Evolutionary conservation across 2,797 vertebrate genomes (phyloP).

Genomic region (Pseudotriccus pelzelni): DNA sequence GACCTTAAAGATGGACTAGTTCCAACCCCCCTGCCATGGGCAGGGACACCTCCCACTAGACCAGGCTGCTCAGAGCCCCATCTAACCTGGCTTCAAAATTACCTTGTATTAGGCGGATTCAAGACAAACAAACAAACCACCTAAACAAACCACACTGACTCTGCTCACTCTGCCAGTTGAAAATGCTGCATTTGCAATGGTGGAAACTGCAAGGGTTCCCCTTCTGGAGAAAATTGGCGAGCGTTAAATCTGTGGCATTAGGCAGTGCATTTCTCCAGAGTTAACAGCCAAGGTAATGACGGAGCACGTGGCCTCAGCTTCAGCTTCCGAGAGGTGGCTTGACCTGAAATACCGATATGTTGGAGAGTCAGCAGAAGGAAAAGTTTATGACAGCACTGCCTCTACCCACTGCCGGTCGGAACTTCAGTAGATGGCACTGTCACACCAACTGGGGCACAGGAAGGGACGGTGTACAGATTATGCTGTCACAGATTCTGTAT

Average conservation of each 20-base stretch:
- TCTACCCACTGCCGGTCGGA: not conserved
- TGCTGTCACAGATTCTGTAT: not conserved
- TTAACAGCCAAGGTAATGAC: not conserved
- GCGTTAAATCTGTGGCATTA: rapidly evolving
- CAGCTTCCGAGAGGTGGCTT: not conserved
- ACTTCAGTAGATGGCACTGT: conserved; percentile 64
- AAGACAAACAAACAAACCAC: not conserved
- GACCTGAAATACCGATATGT: not conserved
- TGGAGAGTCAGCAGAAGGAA: not conserved
- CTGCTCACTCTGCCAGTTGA: not conserved
- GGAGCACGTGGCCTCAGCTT: not conserved
- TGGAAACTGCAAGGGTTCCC: not conserved
- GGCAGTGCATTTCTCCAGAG: not conserved
- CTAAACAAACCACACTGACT: not conserved
- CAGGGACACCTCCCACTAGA: not conserved
- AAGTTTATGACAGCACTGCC: not conserved
- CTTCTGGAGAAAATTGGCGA: rapidly evolving
- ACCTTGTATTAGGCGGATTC: not conserved
- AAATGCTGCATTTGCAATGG: not conserved
- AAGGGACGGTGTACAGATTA: not conserved
- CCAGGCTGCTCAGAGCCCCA: not conserved
- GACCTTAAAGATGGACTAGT: not conserved
- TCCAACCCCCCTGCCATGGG: not conserved
- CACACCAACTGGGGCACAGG: not conserved
- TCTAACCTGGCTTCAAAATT: not conserved